Base-by-base conservation (phyloP, 2,113 vertebrate genomes). In the Nansenia antarctica region DNA sequence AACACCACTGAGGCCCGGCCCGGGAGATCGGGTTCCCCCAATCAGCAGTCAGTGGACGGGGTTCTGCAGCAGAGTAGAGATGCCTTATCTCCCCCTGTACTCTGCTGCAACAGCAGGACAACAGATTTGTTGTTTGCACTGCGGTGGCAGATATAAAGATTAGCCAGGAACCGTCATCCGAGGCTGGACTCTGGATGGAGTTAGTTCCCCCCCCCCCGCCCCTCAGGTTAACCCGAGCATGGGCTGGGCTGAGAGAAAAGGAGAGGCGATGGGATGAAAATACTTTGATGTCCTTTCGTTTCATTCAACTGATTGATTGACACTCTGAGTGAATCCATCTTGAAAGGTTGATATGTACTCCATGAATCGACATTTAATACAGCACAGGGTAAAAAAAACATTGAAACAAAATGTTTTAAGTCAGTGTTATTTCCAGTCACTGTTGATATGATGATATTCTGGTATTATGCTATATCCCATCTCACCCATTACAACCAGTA, bases 21-120 rank as follows among this genome's bases (percentile, higher is more conserved):
- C 27, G 60, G 9, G 6, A 42, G 87, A 70, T 82, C 53, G 30
- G n/a, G 63, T 88, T 84, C 68, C 82, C 37, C 63, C 67, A 12
- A 65, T 66, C 69, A 65, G 69, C 75, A 83, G 72, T 67, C 67
- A 65, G 77, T 58, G 52, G 65, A 59, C 57, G 61, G 42, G 45
- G 45, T 20, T n/a, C n/a, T 58, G 55, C 59, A 73, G 54, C 69
- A 62, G 71, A 22, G 27, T 20, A n/a, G 62, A 74, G 87, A 88
- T 88, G 47, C 63, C 66, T n/a, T 90, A 90, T 90, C 90, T 64
- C 64, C 67, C 72, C 76, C 79, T 31, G 63, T 74, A 72, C 64
- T 53, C 72, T 61, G 15, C 39, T 76, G 77, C 78, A 76, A 85
- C 82, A 79, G 82, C 74, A 67, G 82, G 74, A 80, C 34, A 81